Conservation (phyloP, 1,140 invertebrate genomes). For the Zaprionus ghesquierei region DNA sequence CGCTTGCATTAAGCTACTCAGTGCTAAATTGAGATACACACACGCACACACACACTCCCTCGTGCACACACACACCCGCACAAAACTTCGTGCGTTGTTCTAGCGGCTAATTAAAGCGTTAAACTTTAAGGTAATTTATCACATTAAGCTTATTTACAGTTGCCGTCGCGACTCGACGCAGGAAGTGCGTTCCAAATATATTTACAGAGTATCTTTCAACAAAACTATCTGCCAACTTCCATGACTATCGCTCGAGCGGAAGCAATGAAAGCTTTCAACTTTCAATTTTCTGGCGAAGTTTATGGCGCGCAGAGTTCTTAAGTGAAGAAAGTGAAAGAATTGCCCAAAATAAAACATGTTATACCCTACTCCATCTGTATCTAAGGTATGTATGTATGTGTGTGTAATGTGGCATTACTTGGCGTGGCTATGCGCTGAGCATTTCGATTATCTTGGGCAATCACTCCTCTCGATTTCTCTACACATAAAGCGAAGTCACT, state of each 20-base stretch:
- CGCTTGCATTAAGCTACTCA: conserved; percentile 12
- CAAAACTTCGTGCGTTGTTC: conserved; percentile 51
- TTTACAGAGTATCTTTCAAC: neutral
- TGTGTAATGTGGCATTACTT: neutral
- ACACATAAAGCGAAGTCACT: too few relatives aligned
- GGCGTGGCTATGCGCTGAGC: neutral
- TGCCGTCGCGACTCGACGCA: conserved; percentile 24
- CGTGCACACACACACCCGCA: conserved; percentile 21
- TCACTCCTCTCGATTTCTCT: neutral
- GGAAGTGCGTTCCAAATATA: conserved; percentile 60
- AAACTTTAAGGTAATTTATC: conserved; percentile 57
- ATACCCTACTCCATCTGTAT: neutral
- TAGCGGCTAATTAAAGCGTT: conserved; percentile 66
- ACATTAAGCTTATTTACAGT: conserved; percentile 58
- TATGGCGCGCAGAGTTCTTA: neutral
- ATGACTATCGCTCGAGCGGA: conserved; percentile 3
- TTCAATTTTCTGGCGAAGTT: neutral
- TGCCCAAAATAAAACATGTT: neutral
- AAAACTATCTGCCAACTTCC: neutral
- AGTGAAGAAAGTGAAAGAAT: neutral
- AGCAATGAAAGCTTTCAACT: conserved; percentile 16
- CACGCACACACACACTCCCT: conserved; percentile 43
- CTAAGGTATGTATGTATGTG: neutral
- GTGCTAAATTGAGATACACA: conserved; percentile 30
- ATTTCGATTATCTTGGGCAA: neutral